Percentiles rank a stretch among this genome's conserved stretches.
These are phyloP conservation scores for Reinhardtius hippoglossoides DNA, from an alignment of 2,113 vertebrate genomes.

Conservation along the genomic window DNA sequence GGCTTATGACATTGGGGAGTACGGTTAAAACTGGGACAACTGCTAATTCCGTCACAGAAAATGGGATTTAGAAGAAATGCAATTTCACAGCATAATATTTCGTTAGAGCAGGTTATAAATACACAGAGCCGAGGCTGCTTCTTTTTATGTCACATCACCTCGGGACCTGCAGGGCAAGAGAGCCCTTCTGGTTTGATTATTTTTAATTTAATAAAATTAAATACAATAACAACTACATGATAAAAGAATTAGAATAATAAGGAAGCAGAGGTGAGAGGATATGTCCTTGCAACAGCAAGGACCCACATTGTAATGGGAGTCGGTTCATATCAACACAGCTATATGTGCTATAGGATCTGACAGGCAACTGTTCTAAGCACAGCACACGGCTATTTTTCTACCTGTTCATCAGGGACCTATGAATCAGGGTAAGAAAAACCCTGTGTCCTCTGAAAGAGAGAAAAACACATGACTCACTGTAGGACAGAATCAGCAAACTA, in stretches of 20 bases:
- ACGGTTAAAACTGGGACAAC: conserved; percentile 56
- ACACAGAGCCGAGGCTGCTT: neutral
- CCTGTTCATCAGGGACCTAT: conserved; percentile 8
- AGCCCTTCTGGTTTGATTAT: conserved; percentile 11
- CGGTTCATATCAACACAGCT: conserved; percentile 1
- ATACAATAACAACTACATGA: neutral
- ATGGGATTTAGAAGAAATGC: conserved; percentile 61
- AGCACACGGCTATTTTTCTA: conserved; percentile 23
- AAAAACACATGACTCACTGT: conserved; percentile 58
- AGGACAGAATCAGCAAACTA: conserved; percentile 56
- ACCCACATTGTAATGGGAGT: neutral
- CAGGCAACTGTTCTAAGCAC: no score
- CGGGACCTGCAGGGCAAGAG: conserved; percentile 2
- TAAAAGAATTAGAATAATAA: neutral
- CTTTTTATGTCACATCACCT: conserved; percentile 6
- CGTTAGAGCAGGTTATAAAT: conserved; percentile 42
- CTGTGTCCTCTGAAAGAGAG: neutral
- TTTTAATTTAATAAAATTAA: no score
- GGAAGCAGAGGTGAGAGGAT: neutral
- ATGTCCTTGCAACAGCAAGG: neutral
- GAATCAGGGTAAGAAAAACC: conserved; percentile 20
- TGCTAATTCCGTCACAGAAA: conserved; percentile 53
- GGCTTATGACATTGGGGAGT: conserved; percentile 27
- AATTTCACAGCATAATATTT: conserved; percentile 58
- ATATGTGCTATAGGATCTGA: neutral